phyloP scores from a whole-genome alignment of 2,113 vertebrate species.

The Psittacara wagleri region DNA sequence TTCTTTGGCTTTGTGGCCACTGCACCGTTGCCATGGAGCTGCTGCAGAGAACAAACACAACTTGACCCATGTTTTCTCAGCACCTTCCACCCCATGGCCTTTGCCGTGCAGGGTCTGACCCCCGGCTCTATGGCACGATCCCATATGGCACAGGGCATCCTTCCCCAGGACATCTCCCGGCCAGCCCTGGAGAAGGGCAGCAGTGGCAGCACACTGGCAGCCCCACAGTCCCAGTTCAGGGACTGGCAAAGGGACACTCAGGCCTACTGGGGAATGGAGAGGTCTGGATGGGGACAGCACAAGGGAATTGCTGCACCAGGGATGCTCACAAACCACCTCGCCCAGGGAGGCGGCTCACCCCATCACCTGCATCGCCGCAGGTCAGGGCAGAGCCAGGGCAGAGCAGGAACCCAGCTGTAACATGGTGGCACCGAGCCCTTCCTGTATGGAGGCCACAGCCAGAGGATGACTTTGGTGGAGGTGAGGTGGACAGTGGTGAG shows the following conservation, averaged over 20 bases:
- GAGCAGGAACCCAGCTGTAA: background rate
- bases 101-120: background rate
- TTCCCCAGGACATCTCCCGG: background rate
- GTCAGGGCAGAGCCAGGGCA: background rate
- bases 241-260: background rate
- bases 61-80: constrained; percentile 54
- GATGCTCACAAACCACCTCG: background rate
- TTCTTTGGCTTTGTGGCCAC: constrained; percentile 59
- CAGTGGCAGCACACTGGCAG: accelerated
- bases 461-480: background rate
- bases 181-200: background rate
- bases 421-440: background rate
- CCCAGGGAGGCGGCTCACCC: background rate
- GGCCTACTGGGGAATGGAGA: background rate
- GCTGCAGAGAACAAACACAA: constrained; percentile 58
- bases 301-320: background rate
- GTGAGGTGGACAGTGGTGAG: accelerated
- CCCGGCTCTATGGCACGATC: accelerated
- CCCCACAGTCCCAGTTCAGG: accelerated
- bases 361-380: background rate
- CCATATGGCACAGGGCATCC: background rate
- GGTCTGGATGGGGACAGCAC: accelerated
- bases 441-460: accelerated
- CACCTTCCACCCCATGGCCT: constrained; percentile 33
- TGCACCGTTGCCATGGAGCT: constrained; percentile 63